These are phyloP conservation scores for Drosophila picticornis DNA, from an alignment of 2,888 invertebrate species.

Conservation along the genomic window DNA sequence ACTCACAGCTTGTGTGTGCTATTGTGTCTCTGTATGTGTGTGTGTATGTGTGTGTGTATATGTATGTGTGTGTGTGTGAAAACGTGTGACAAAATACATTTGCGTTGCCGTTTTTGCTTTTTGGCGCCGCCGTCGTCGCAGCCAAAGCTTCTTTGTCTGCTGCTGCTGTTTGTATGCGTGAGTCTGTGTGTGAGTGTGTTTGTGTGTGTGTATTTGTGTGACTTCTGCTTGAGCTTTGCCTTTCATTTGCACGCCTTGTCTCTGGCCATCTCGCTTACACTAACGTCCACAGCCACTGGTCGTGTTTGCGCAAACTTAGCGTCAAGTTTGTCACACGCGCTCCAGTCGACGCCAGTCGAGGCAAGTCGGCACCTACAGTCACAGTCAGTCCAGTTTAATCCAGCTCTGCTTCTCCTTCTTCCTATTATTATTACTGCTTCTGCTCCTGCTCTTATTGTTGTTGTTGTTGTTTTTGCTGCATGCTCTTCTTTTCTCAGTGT, in stretches of 20 bases:
- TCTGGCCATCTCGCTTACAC: conserved; percentile 67
- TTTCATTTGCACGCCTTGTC: conserved; percentile 71
- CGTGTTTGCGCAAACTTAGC: conserved; percentile 74
- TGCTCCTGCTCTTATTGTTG: conserved; percentile 1
- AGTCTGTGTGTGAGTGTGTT: conserved; percentile 18
- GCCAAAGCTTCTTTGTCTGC: conserved; percentile 66
- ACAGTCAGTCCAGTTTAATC: conserved; percentile 27
- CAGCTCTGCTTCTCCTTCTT: conserved; percentile 29
- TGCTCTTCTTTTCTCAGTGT: conserved; percentile 39
- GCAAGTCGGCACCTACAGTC: conserved; percentile 44
- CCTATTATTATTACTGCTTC: not conserved
- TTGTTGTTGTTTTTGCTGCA: conserved; percentile 5
- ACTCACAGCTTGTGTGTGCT: conserved; percentile 24
- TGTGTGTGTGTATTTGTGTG: conserved; percentile 46
- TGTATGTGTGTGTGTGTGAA: conserved; percentile 45
- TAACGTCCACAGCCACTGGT: conserved; percentile 33
- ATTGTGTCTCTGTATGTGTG: conserved; percentile 26
- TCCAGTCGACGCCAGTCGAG: conserved; percentile 49
- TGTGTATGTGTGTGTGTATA: conserved; percentile 44
- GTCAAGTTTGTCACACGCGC: conserved; percentile 79
- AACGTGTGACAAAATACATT: conserved; percentile 79
- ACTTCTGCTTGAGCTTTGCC: conserved; percentile 67
- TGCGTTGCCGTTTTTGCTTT: conserved; percentile 78
- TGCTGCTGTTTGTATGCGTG: conserved; percentile 16
- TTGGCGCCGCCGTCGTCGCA: conserved; percentile 64